phyloP scores from a whole-genome alignment of 1,140 invertebrate species.

The Brevipalpus yothersi region DNA sequence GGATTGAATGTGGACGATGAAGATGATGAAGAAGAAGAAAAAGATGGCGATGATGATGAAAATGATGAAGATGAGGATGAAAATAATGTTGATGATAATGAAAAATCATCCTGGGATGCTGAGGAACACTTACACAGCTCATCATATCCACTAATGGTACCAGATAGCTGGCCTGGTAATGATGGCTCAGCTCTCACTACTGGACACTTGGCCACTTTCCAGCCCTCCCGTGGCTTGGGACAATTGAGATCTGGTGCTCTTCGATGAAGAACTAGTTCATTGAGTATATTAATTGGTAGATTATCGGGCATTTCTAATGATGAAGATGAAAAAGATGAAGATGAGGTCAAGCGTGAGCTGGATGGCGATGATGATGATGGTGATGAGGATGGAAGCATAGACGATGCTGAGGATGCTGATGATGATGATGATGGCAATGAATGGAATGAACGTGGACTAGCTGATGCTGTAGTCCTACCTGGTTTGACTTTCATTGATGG shows the following conservation, averaged over 20 bases:
- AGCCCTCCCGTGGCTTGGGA: not conserved
- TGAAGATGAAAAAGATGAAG: not conserved
- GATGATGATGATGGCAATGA: not conserved
- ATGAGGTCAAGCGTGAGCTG: not conserved
- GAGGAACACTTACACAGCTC: not conserved
- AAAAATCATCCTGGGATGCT: not conserved
- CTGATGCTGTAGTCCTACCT: not conserved
- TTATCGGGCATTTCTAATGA: not conserved
- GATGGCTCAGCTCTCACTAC: not conserved
- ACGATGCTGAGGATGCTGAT: not conserved
- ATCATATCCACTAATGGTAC: not conserved
- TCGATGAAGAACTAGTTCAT: no score
- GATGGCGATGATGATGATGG: not conserved
- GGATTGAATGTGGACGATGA: no score
- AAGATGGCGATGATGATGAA: not conserved
- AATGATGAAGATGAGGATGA: no score
- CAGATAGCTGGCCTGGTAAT: not conserved
- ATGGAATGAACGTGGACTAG: not conserved
- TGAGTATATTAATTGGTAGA: not conserved
- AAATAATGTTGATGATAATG: not conserved
- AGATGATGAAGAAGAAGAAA: no score
- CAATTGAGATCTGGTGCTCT: not conserved
- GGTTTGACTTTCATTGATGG: not conserved
- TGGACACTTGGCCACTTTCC: constrained; percentile 4
- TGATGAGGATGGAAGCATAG: not conserved